phyloP scores from a whole-genome alignment of 2,888 invertebrate genomes.

The Temnothorax rugatulus region DNA sequence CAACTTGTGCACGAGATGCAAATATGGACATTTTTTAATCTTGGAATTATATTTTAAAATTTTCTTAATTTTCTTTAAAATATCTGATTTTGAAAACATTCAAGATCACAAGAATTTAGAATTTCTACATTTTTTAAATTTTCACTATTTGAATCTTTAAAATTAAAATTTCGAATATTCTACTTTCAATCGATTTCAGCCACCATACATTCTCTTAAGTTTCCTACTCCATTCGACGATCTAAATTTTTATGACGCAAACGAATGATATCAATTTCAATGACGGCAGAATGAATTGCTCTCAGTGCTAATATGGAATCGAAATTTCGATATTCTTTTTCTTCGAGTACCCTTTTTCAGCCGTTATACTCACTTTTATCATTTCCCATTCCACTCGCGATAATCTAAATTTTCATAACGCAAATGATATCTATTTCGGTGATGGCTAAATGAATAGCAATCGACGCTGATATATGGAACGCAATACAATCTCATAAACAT shows the following conservation, averaged over 20 bases:
- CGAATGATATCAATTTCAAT: background rate
- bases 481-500: conserved; percentile 38
- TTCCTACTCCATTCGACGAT: background rate
- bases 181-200: background rate
- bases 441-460: conserved; percentile 44
- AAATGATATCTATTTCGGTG: conserved; percentile 28
- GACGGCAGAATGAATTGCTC: background rate
- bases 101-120: background rate
- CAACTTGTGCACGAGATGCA: background rate
- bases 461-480: conserved; percentile 28
- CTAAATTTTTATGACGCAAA: background rate
- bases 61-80: background rate
- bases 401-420: conserved; percentile 19
- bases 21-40: background rate
- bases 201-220: background rate
- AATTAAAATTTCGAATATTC: background rate
- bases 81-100: background rate
- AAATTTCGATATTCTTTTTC: background rate
- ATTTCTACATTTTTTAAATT: background rate
- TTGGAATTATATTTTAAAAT: background rate
- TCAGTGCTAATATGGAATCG: background rate
- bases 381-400: background rate
- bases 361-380: background rate
- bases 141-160: background rate
- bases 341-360: background rate